Evolutionary conservation across 2,797 vertebrate genomes (phyloP), one percentile per base, ranked within the genome.

Genomic region (Gymnocypris eckloni): DNA sequence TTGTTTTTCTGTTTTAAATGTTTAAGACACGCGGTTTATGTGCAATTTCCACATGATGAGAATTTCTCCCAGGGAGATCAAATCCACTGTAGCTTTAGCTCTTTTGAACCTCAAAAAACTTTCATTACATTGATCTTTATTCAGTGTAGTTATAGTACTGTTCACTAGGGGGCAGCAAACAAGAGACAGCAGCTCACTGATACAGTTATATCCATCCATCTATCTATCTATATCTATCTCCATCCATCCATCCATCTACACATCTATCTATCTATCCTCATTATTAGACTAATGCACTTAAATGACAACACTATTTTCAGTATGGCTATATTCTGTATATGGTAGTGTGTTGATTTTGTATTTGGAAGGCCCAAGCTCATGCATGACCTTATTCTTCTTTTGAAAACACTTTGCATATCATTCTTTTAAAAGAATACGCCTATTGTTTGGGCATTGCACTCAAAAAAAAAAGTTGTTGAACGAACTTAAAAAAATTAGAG

Each of bases 141-240:
- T 56, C 5, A 66, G 52, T 22, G 37, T 28, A 80, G 61, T 87
- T 86, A 84, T 69, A 54, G 48, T 41, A 50, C 87, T 84, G 37
- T 91, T 93, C 95, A 95, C 95, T 94, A 96, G 94, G 89, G 92
- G 95, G 95, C 95, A 95, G 95, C 93, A 95, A 82, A 91, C 75
- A 88, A 89, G 90, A 91, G 86, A 91, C 52, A 88, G 83, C 61
- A 4, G 1, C 9, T 50, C 16, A 22, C 37, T 10, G 37, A n/a
- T 64, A 28, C 11, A 64, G 59, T 50, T 2, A 6, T 77, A 20
- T 76, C 61, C 50, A 16, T 75, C 64, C 78, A 15, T 71, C 43
- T 8, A 22, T 71, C 59, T 75, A 12, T 56, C 50, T 37, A 48
- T 33, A 33, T 33, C 33, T 33, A 33, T 33, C 33, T 3, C 33